Conservation (phyloP, 2,797 vertebrate species). For the Synanceia verrucosa region DNA sequence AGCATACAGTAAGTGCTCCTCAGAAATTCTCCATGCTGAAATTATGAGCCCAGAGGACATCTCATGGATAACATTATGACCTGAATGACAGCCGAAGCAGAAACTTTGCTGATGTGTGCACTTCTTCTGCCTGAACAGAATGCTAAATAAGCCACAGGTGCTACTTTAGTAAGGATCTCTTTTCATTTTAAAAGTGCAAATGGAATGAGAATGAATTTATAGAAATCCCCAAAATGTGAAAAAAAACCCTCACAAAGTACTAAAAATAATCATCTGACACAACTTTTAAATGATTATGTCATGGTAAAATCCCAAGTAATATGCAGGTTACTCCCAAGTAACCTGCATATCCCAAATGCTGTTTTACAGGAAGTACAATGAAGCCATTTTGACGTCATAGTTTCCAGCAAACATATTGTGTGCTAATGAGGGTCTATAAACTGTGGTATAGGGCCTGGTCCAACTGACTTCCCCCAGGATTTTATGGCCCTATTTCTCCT, state of each 20-base stretch:
- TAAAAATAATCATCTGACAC: neutral
- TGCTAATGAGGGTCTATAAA: conserved; percentile 74
- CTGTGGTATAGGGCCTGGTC: conserved; percentile 37
- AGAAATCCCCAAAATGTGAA: neutral
- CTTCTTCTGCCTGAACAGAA: conserved; percentile 23
- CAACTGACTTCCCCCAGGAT: conserved; percentile 51
- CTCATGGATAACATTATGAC: conserved; percentile 30
- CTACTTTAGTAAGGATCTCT: neutral
- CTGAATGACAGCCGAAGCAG: conserved; percentile 32
- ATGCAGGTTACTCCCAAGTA: too few species aligned
- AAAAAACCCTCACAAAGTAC: neutral
- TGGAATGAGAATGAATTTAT: neutral
- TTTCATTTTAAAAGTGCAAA: neutral
- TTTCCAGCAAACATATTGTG: conserved; percentile 69
- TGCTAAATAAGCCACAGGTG: conserved; percentile 11
- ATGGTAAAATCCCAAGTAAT: neutral
- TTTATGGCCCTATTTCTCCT: conserved; percentile 61
- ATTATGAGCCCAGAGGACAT: conserved; percentile 36
- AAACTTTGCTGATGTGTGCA: conserved; percentile 46
- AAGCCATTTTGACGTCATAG: conserved; percentile 49
- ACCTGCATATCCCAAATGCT: neutral
- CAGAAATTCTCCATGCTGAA: conserved; percentile 29
- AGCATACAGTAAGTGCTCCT: conserved; percentile 39
- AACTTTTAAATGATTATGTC: conserved; percentile 3
- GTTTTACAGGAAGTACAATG: conserved; percentile 32